Conservation (phyloP, 2,797 vertebrate species). For the Tarsius wallacei region DNA sequence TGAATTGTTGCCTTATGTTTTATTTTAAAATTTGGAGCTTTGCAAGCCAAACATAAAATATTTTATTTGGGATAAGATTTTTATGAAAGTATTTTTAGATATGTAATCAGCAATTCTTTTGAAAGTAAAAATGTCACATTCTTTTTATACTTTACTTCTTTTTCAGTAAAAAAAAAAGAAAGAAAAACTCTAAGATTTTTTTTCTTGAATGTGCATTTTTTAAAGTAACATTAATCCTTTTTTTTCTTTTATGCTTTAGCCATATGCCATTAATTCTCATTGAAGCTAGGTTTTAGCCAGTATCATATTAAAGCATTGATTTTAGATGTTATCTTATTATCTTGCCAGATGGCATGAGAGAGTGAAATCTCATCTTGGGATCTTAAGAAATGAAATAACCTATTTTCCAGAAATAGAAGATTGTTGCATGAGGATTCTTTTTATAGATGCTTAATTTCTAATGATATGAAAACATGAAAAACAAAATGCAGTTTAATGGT, state of each 20-base stretch:
- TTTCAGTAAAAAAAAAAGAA: not conserved
- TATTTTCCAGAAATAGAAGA: conserved; percentile 81
- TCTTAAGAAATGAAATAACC: conserved; percentile 74
- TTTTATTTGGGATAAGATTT: not conserved
- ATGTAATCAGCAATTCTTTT: not conserved
- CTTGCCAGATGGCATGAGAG: conserved; percentile 78
- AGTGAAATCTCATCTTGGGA: conserved; percentile 76
- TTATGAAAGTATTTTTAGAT: not conserved
- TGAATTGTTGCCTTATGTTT: not conserved
- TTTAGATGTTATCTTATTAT: conserved; percentile 82
- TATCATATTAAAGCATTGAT: conserved; percentile 84
- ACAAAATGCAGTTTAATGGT: not conserved
- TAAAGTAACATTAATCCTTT: conserved; percentile 53
- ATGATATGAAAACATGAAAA: conserved; percentile 59
- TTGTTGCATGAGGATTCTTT: conserved; percentile 22
- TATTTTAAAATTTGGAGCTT: not conserved
- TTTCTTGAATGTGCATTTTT: not conserved
- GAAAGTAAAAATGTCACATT: not conserved
- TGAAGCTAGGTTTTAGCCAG: conserved; percentile 69
- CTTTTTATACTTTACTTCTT: not conserved
- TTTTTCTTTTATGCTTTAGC: conserved; percentile 51
- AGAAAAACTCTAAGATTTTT: not conserved
- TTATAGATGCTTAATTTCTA: conserved; percentile 77
- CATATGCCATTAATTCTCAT: conserved; percentile 82
- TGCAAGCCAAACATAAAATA: not conserved